A percentile compares a stretch with the other conserved stretches of the same genome.
These are phyloP conservation scores for Philopotamus ludificatus DNA, from an alignment of 1,140 invertebrate species.

Conservation along the genomic window DNA sequence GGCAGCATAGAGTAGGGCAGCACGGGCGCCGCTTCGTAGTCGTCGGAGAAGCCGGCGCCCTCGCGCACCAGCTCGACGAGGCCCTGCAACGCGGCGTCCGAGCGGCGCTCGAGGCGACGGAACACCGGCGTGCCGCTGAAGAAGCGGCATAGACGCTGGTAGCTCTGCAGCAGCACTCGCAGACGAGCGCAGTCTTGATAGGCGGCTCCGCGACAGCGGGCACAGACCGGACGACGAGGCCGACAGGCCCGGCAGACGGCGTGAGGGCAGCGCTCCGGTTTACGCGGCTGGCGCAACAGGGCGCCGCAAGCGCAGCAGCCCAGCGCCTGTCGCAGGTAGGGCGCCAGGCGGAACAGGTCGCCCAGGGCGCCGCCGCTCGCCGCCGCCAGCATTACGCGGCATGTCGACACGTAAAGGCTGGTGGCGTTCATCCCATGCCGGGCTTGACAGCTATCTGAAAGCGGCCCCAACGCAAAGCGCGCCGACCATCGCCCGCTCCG, in stretches of 20 bases:
- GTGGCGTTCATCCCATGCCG: constrained; percentile 73
- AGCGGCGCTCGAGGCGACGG: constrained; percentile 59
- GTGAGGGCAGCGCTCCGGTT: constrained; percentile 81
- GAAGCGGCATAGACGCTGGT: constrained; percentile 84
- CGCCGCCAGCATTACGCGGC: constrained; percentile 74
- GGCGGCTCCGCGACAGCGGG: constrained; percentile 87
- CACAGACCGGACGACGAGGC: constrained; percentile 60
- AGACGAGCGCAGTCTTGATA: constrained; percentile 74
- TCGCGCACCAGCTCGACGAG: constrained; percentile 78
- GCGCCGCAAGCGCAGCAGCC: constrained; percentile 86
- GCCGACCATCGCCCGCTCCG: background rate
- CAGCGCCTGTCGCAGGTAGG: constrained; percentile 80
- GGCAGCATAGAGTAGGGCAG: constrained; percentile 69
- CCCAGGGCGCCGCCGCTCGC: constrained; percentile 57
- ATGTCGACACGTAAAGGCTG: constrained; percentile 80
- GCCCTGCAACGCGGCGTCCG: constrained; percentile 62
- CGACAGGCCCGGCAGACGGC: constrained; percentile 68
- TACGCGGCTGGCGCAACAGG: constrained; percentile 56
- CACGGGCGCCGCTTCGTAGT: constrained; percentile 69
- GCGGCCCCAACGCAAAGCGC: constrained; percentile 6
- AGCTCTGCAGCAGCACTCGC: constrained; percentile 79
- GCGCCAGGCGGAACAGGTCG: constrained; percentile 79
- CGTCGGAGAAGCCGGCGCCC: constrained; percentile 70
- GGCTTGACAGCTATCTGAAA: background rate
- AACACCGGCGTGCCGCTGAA: constrained; percentile 71